Evolutionary conservation across 2,888 invertebrate species (phyloP), one percentile per base, ranked within the genome.

Genomic region (Chaetogeoica ovagalla): DNA sequence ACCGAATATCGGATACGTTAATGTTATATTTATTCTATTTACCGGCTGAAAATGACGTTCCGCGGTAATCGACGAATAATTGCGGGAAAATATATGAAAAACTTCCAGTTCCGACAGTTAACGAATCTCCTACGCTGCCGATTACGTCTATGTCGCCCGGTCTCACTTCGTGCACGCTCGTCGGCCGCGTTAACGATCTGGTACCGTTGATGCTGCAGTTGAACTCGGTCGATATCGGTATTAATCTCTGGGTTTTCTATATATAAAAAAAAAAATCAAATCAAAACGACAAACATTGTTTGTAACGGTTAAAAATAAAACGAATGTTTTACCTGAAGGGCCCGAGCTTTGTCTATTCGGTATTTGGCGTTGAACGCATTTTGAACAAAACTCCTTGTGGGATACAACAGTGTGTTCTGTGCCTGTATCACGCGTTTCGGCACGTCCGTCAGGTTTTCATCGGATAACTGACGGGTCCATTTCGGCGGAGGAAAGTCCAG

Each of bases 121-220:
- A 83, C 0, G 90, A 90, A 84, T 91, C 91, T 0, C 91, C 91
- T 85, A 91, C 86, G 0, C 89, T 89, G 0, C 86, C 91, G 19
- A 91, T 86, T 1, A 91, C 86, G 83, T 90, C 90, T 52, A 91
- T 89, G 84, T 91, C 91, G 8, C 90, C 90, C 0, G 91, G 91
- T 69, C 89, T 86, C 75, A 91, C 83, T 63, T 86, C 85, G 85
- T 91, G 89, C 7, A 91, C 89, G 23, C 88, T 88, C 0, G 83
- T 86, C 0, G 91, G 90, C 8, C 87, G 84, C 23, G 82, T 82
- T 9, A 81, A 9, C 9, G 83, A 84, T 60, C 89, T 85, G 79
- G 84, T 85, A 68, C 83, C 84, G 76, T 83, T 84, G 62, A 84
- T 84, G 76, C 86, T 84, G 82, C 87, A 88, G 15, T 87, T 87